phyloP scores from a whole-genome alignment of 2,888 invertebrate species.

The Itoplectis maculator region DNA sequence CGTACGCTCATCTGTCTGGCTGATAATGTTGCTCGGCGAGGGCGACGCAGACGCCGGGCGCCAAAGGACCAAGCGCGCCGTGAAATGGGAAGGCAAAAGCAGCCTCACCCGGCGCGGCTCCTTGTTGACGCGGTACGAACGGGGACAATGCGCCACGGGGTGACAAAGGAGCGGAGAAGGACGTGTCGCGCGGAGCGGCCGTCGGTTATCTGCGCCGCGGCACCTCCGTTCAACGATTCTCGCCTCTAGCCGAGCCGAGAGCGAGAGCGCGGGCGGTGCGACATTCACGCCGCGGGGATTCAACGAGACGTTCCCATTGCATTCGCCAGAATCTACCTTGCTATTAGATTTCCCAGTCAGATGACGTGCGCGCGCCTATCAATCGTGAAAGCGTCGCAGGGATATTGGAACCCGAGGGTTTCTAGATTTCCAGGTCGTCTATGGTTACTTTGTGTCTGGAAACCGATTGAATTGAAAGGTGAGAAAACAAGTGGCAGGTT shows the following conservation, averaged over 20 bases:
- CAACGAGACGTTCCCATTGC: not conserved
- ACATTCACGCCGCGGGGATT: slow-evolving; percentile 9
- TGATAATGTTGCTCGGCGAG: slow-evolving; percentile 64
- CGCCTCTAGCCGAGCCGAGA: slow-evolving; percentile 32
- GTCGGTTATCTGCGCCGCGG: slow-evolving; percentile 58
- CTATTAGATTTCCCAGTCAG: slow-evolving; percentile 4
- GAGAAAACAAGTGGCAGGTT: no score
- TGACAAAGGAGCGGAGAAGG: slow-evolving; percentile 68
- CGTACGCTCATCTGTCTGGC: slow-evolving; percentile 56
- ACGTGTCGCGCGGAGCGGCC: slow-evolving; percentile 63
- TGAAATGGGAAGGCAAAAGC: slow-evolving; percentile 53
- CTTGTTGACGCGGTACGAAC: slow-evolving; percentile 40
- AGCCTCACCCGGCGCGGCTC: slow-evolving; percentile 14
- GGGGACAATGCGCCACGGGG: slow-evolving; percentile 54
- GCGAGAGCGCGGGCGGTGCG: no score
- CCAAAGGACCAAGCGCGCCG: slow-evolving; percentile 30
- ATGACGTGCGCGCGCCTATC: not conserved
- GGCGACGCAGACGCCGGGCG: slow-evolving; percentile 43
- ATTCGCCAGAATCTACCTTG: not conserved
- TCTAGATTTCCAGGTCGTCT: slow-evolving; percentile 5
- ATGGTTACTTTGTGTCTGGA: not conserved
- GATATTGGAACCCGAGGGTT: not conserved
- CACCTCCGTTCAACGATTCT: slow-evolving; percentile 50
- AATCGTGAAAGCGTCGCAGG: not conserved
- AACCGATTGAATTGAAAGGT: not conserved